Conservation (phyloP, 2,797 vertebrate genomes). For the Mormyrops boulengeri region DNA sequence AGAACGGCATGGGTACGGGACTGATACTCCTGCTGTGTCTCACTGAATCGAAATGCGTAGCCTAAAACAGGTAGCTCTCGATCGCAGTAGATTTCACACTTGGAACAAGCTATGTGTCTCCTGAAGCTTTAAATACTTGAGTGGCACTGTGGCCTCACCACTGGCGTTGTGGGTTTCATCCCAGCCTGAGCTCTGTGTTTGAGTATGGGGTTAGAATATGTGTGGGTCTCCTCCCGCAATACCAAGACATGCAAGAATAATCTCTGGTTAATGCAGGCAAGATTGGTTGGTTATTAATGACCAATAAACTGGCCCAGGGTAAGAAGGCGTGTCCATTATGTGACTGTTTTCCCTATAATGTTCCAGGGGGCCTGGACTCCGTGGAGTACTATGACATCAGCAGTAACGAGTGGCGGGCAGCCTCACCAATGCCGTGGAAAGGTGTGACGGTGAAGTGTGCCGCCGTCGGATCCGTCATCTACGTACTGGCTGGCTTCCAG, state of each 20-base stretch:
- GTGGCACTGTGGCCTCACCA: background rate
- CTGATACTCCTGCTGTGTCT: constrained; percentile 14
- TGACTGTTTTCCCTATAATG: background rate
- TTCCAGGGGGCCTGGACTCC: constrained; percentile 82
- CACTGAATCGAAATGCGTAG: background rate
- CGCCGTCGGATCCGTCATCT: constrained; percentile 81
- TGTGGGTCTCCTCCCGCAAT: background rate
- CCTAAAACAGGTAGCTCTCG: too few relatives aligned
- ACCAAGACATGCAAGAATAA: background rate
- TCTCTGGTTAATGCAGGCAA: background rate
- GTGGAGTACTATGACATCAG: constrained; percentile 93
- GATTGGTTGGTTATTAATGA: background rate
- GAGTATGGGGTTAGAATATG: background rate
- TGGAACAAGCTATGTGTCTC: background rate
- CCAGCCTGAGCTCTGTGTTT: background rate
- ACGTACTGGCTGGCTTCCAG: constrained; percentile 91
- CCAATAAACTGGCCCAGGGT: background rate
- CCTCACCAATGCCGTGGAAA: constrained; percentile 89
- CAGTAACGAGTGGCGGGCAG: constrained; percentile 84
- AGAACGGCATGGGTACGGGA: constrained; percentile 77
- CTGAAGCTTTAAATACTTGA: background rate
- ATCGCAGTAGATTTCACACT: background rate
- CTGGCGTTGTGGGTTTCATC: background rate
- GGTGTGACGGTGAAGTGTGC: constrained; percentile 94
- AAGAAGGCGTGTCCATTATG: background rate